Conservation (phyloP, 2,888 invertebrate genomes). For the Drosophila neoperkinsi region DNA sequence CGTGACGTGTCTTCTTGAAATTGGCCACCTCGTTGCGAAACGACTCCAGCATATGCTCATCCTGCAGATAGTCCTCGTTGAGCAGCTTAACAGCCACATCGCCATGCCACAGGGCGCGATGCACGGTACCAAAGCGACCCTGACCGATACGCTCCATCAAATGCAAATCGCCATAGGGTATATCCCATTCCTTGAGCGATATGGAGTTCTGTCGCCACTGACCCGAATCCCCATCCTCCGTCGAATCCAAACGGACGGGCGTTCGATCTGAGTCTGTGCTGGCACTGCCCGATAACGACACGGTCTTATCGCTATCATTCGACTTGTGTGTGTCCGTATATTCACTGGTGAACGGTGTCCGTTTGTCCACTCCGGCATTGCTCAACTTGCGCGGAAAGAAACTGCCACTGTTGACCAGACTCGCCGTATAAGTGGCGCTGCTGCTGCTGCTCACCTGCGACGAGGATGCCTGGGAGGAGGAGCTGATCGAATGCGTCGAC, state of each 20-base stretch:
- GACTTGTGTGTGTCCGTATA: slow-evolving; percentile 87
- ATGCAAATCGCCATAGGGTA: slow-evolving; percentile 97
- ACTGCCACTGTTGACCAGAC: slow-evolving; percentile 65
- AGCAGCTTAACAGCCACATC: slow-evolving; percentile 98
- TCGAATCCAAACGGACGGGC: slow-evolving; percentile 90
- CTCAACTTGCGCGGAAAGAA: slow-evolving; percentile 86
- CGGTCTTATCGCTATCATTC: slow-evolving; percentile 90
- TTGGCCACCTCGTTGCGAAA: slow-evolving; percentile 98
- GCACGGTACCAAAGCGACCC: slow-evolving; percentile 97
- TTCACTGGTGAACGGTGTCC: slow-evolving; percentile 81
- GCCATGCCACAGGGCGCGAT: slow-evolving; percentile 98
- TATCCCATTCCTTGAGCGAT: slow-evolving; percentile 98
- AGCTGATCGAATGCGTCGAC: slow-evolving; percentile 51
- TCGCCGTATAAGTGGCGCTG: slow-evolving; percentile 58
- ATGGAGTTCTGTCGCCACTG: slow-evolving; percentile 94
- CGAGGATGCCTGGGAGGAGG: slow-evolving; percentile 36
- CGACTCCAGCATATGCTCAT: slow-evolving; percentile 95
- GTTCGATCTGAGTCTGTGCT: slow-evolving; percentile 94
- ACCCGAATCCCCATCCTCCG: slow-evolving; percentile 91
- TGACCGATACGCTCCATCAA: slow-evolving; percentile 95
- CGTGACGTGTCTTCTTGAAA: slow-evolving; percentile 98
- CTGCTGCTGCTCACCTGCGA: slow-evolving; percentile 54
- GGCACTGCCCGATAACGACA: slow-evolving; percentile 90
- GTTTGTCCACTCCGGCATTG: slow-evolving; percentile 79
- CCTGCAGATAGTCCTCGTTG: slow-evolving; percentile 95